Evolutionary conservation across 2,797 vertebrate genomes (phyloP).

Genomic region (Darevskia nairensis): DNA sequence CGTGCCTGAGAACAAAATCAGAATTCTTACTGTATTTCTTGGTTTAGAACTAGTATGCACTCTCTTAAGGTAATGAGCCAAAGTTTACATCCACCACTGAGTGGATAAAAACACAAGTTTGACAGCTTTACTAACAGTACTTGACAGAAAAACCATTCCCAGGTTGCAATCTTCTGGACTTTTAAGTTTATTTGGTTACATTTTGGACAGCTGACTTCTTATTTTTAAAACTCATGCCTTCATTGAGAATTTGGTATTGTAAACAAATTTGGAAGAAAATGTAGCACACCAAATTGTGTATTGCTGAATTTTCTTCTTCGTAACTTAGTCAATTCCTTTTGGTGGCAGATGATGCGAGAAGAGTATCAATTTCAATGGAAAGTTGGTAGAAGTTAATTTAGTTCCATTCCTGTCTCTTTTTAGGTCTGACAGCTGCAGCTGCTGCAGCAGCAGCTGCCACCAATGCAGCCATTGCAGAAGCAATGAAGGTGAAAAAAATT

Average conservation of each 20-base stretch:
- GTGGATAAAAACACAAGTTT: background rate
- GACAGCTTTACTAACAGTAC: background rate
- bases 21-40: background rate
- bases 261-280: background rate
- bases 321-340: background rate
- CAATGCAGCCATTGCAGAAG: slow-evolving; percentile 98
- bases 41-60: background rate
- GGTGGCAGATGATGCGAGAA: background rate
- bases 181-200: background rate
- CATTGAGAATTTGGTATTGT: too few species aligned
- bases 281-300: background rate
- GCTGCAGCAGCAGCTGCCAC: slow-evolving; percentile 95
- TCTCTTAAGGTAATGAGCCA: background rate
- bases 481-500: slow-evolving; percentile 99
- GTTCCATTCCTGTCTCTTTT: slow-evolving; percentile 67
- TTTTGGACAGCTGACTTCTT: background rate
- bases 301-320: background rate
- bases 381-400: slow-evolving; percentile 54
- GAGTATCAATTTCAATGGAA: background rate
- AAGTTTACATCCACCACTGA: background rate
- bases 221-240: background rate
- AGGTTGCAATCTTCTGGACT: background rate
- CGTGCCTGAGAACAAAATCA: background rate
- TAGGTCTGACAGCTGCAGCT: slow-evolving; percentile 95
- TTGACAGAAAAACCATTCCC: background rate